A percentile compares a stretch with the other conserved stretches of the same genome.
These are phyloP conservation scores for Amorpha juglandis DNA, from an alignment of 2,888 invertebrate genomes.

Conservation along the genomic window DNA sequence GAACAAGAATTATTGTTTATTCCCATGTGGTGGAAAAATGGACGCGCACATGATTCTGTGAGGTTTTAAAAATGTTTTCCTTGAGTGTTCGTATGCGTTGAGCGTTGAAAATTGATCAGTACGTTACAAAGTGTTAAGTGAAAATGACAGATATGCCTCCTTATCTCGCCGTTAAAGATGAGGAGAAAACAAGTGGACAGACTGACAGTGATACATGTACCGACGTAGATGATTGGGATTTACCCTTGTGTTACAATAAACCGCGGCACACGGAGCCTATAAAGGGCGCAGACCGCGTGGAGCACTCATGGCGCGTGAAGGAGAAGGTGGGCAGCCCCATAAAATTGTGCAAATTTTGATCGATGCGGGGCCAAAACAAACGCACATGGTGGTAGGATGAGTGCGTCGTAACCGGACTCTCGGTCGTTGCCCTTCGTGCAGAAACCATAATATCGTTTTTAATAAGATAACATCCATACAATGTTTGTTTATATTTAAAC, in stretches of 20 bases:
- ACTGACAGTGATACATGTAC: conserved; percentile 72
- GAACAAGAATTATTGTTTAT: conserved; percentile 63
- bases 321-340: conserved; percentile 87
- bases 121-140: conserved; percentile 61
- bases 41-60: conserved; percentile 77
- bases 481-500: conserved; percentile 4
- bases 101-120: conserved; percentile 52
- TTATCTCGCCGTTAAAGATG: conserved; percentile 77
- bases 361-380: conserved; percentile 68
- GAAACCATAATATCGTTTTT: conserved; percentile 28
- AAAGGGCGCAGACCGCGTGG: conserved; percentile 85
- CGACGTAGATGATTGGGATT: conserved; percentile 86
- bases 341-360: conserved; percentile 36
- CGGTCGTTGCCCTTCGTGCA: conserved; percentile 28
- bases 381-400: conserved; percentile 62
- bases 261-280: conserved; percentile 84
- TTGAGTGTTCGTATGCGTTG: conserved; percentile 54
- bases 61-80: conserved; percentile 73
- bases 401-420: conserved; percentile 34
- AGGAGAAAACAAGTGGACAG: conserved; percentile 71
- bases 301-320: conserved; percentile 96
- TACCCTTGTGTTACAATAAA: conserved; percentile 89
- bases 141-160: conserved; percentile 84
- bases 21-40: conserved; percentile 82
- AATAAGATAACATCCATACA: background rate